phyloP scores from a whole-genome alignment of 2,797 vertebrate species.

The Macroramphosus scolopax region DNA sequence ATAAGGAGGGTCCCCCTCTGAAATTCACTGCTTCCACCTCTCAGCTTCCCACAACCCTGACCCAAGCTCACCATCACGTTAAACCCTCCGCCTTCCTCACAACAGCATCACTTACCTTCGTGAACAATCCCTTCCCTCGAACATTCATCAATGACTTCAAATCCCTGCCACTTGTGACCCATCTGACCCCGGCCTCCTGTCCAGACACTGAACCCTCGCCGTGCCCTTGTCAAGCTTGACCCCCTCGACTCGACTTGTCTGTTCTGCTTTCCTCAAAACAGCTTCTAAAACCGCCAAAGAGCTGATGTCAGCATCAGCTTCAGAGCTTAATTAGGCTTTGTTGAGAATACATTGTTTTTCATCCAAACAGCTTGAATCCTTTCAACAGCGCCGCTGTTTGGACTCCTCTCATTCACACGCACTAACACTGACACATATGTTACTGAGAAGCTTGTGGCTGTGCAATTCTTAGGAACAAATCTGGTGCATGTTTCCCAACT shows the following conservation, averaged over 20 bases:
- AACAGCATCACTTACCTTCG: slow-evolving; percentile 22
- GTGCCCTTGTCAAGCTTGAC: slow-evolving; percentile 55
- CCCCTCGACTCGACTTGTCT: slow-evolving; percentile 40
- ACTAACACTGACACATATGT: too few relatives aligned
- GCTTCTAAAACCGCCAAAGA: slow-evolving; percentile 16
- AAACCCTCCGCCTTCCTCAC: slow-evolving; percentile 37
- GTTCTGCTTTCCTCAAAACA: slow-evolving; percentile 22
- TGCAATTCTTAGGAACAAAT: too few relatives aligned
- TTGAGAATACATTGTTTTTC: too few relatives aligned
- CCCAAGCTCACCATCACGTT: slow-evolving; percentile 25
- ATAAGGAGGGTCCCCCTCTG: slow-evolving; percentile 42
- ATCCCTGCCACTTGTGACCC: slow-evolving; percentile 35
- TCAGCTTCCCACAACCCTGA: slow-evolving; percentile 30
- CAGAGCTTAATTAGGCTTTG: slow-evolving; percentile 17
- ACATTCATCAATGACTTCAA: slow-evolving; percentile 45
- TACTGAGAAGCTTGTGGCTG: too few relatives aligned
- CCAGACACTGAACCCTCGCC: slow-evolving; percentile 60
- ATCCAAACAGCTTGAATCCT: slow-evolving; percentile 11
- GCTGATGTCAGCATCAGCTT: slow-evolving; percentile 25
- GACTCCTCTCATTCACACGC: slow-evolving; percentile 6
- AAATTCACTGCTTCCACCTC: slow-evolving; percentile 13
- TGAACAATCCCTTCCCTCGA: slow-evolving; percentile 25
- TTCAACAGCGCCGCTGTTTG: slow-evolving; percentile 2
- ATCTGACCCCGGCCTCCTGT: slow-evolving; percentile 59
- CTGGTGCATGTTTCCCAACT: too few relatives aligned